Evolutionary conservation across 2,113 vertebrate genomes (phyloP).

Genomic region (Campylorhamphus procurvoides): DNA sequence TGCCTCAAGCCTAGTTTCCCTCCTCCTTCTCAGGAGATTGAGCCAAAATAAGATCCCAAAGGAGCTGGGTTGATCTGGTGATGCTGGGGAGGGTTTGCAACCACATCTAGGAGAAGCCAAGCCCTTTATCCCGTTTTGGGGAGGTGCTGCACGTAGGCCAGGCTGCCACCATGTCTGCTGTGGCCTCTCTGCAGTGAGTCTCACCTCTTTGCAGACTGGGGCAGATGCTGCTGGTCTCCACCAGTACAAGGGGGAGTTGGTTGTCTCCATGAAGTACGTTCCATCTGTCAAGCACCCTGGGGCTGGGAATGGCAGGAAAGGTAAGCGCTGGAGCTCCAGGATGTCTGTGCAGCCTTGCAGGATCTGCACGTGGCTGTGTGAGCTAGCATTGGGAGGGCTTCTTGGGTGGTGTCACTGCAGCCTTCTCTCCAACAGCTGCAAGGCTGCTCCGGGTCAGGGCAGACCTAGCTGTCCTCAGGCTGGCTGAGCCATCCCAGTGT

Average conservation of each 20-base stretch:
- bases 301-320: conserved; percentile 69
- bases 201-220: conserved; percentile 49
- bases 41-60: background rate
- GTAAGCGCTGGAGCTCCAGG: conserved; percentile 55
- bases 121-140: background rate
- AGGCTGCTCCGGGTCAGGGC: background rate
- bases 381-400: background rate
- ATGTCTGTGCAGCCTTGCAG: background rate
- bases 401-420: background rate
- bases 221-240: conserved; percentile 47
- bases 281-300: conserved; percentile 71
- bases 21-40: background rate
- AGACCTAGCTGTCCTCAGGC: background rate
- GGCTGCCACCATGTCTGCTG: accelerated
- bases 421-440: background rate
- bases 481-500: accelerated
- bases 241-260: conserved; percentile 89
- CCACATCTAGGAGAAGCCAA: background rate
- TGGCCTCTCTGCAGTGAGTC: background rate
- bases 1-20: background rate
- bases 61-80: background rate
- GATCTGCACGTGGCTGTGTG: accelerated
- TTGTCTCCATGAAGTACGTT: conserved; percentile 93
- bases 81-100: background rate
- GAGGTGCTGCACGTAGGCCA: background rate